Percentiles rank a stretch among this genome's conserved stretches.
Evolutionary conservation across 2,888 invertebrate species (phyloP).

Genomic region (Calameuta pallipes): DNA sequence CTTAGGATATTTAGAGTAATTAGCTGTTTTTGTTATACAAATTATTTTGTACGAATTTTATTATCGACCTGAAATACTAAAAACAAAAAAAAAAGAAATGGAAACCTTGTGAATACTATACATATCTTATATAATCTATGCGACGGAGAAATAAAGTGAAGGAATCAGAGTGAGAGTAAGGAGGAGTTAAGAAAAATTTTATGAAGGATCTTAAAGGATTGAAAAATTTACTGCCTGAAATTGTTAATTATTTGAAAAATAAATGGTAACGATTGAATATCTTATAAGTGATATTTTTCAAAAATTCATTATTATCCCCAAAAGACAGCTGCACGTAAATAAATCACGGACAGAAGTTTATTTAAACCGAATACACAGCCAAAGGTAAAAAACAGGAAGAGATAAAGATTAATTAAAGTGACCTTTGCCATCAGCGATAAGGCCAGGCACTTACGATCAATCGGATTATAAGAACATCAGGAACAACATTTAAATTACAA

Average conservation of each 20-base stretch:
- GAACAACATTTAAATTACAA: not conserved
- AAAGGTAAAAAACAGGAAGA: constrained; percentile 30
- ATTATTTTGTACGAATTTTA: constrained; percentile 62
- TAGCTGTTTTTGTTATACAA: constrained; percentile 57
- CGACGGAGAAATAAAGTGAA: constrained; percentile 24
- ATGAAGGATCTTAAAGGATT: constrained; percentile 22
- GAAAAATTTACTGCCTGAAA: constrained; percentile 44
- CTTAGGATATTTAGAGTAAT: constrained; percentile 46
- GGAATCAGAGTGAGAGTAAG: constrained; percentile 11
- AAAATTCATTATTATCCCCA: constrained; percentile 14
- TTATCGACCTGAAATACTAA: constrained; percentile 36
- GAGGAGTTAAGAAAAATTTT: constrained; percentile 20
- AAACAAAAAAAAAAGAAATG: constrained; percentile 5
- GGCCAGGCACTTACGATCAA: not conserved
- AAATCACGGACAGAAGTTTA: constrained; percentile 20
- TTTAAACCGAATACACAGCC: constrained; percentile 21
- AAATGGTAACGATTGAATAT: constrained; percentile 36
- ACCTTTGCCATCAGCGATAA: not conserved
- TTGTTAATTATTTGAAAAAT: constrained; percentile 61
- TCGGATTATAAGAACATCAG: not conserved
- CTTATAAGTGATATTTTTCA: not conserved
- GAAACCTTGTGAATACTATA: constrained; percentile 60
- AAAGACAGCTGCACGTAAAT: not conserved
- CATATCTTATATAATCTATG: constrained; percentile 51
- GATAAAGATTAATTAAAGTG: constrained; percentile 14